Evolutionary conservation across 2,797 vertebrate genomes (phyloP).

Genomic region (Moxostoma hubbsi): DNA sequence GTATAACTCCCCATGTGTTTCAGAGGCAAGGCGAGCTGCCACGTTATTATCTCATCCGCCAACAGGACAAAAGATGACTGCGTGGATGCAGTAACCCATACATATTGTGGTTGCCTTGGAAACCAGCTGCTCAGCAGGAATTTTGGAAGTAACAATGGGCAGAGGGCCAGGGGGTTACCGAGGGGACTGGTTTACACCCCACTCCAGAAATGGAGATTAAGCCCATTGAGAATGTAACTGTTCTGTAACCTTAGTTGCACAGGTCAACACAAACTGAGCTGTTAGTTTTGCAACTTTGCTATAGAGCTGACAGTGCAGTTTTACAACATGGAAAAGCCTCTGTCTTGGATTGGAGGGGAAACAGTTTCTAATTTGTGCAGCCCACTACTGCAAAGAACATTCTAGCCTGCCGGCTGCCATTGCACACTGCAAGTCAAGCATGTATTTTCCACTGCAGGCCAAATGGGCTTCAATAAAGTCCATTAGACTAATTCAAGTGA

Average conservation of each 20-base stretch:
- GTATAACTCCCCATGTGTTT: conserved; percentile 39
- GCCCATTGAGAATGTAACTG: conserved; percentile 41
- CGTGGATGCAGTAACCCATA: conserved; percentile 45
- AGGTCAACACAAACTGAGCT: conserved; percentile 51
- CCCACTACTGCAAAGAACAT: conserved; percentile 48
- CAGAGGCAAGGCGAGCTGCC: conserved; percentile 56
- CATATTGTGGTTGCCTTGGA: conserved; percentile 58
- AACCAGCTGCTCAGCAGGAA: conserved; percentile 56
- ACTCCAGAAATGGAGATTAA: conserved; percentile 49
- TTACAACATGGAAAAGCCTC: conserved; percentile 27
- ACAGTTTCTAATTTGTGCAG: conserved; percentile 44
- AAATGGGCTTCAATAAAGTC: conserved; percentile 62
- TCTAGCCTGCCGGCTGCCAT: conserved; percentile 55
- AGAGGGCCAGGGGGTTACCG: neutral
- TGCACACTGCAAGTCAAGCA: conserved; percentile 55
- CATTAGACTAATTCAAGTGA: conserved; percentile 67
- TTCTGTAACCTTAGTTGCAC: conserved; percentile 41
- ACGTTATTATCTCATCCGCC: conserved; percentile 58
- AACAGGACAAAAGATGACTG: conserved; percentile 43
- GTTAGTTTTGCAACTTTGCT: conserved; percentile 43
- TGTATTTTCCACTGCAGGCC: conserved; percentile 58
- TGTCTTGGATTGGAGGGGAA: conserved; percentile 46
- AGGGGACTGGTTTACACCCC: neutral
- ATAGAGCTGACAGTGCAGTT: conserved; percentile 45
- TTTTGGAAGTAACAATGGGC: conserved; percentile 42